Conservation (phyloP, 2,888 invertebrate species). For the Parthenolecanium corni region DNA sequence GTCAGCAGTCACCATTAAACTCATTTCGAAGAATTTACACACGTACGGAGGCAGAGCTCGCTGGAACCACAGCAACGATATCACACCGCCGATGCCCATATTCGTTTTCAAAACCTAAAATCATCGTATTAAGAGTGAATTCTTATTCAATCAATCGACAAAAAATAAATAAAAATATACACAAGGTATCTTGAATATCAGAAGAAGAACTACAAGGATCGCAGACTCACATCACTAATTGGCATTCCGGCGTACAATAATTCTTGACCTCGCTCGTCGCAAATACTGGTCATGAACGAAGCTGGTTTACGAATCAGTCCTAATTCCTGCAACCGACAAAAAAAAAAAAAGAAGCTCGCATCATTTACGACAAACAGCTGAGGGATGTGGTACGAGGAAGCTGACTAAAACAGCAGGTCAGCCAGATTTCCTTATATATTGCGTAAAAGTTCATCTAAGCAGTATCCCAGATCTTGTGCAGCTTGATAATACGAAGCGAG, state of each 20-base stretch:
- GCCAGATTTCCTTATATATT: too few species aligned
- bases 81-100: conserved; percentile 94
- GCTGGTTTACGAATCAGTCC: conserved; percentile 97
- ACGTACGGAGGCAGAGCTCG: conserved; percentile 87
- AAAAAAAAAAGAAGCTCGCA: not conserved
- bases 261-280: conserved; percentile 97
- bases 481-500: too few species aligned
- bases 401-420: too few species aligned
- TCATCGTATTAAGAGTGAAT: not conserved
- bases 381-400: too few species aligned
- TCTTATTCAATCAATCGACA: not conserved
- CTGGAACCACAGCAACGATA: conserved; percentile 97
- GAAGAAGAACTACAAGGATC: not conserved
- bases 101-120: conserved; percentile 71
- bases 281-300: conserved; percentile 98
- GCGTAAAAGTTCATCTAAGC: too few species aligned
- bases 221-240: conserved; percentile 46
- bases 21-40: conserved; percentile 97
- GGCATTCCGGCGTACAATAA: conserved; percentile 89
- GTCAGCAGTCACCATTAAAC: conserved; percentile 95
- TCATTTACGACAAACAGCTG: not conserved
- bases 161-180: not conserved
- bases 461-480: too few species aligned
- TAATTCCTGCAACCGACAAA: conserved; percentile 54
- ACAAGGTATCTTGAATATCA: not conserved